Conservation (phyloP, 2,888 invertebrate genomes). For the Chrysolina haemoptera region DNA sequence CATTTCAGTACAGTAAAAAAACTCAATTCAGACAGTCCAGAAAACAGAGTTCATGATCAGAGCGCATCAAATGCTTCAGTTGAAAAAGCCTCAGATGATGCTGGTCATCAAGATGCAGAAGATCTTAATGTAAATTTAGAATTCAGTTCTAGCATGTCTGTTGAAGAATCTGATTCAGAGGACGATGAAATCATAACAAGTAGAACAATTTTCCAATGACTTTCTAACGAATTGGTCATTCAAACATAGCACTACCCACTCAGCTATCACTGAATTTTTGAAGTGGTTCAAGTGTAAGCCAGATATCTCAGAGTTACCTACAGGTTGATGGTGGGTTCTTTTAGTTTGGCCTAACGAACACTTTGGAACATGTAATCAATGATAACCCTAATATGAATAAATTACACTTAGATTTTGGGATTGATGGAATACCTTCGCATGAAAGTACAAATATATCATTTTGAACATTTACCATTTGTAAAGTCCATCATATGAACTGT, state of each 20-base stretch:
- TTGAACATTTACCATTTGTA: constrained; percentile 17
- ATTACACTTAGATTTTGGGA: constrained; percentile 32
- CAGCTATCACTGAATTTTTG: background rate
- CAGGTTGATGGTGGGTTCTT: constrained; percentile 18
- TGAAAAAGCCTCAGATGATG: no score
- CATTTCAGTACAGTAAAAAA: background rate
- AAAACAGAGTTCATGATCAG: no score
- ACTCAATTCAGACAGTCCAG: no score
- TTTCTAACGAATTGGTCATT: background rate
- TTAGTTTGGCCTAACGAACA: constrained; percentile 28
- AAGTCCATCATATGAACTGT: constrained; percentile 19
- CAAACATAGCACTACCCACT: constrained; percentile 3
- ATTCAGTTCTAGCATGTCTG: no score
- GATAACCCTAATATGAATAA: constrained; percentile 5
- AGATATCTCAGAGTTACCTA: background rate
- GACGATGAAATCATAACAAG: no score
- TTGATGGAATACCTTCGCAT: constrained; percentile 29
- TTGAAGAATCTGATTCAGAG: no score
- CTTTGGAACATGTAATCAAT: constrained; percentile 23
- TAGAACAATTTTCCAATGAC: no score
- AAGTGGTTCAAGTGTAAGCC: constrained; percentile 5
- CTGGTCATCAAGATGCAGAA: no score
- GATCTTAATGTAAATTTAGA: no score
- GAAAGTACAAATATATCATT: constrained; percentile 30
- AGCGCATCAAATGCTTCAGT: no score